These are phyloP conservation scores for Macrosoma leucophasiata DNA, from an alignment of 2,888 invertebrate species.

Conservation along the genomic window DNA sequence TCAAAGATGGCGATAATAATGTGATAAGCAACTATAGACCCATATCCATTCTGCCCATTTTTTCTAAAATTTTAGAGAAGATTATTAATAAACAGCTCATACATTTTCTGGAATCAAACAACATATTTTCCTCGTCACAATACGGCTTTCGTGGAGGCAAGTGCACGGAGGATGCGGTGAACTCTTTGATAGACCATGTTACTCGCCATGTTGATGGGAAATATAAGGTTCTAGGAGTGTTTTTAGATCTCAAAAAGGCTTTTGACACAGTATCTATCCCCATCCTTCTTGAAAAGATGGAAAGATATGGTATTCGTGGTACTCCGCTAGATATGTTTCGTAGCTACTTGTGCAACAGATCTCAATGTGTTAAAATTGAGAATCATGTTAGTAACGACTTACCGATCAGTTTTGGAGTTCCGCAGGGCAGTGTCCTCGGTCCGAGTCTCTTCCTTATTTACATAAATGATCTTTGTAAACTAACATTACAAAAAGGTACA, in stretches of 20 bases:
- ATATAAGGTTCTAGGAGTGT: constrained; percentile 3
- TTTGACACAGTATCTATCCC: constrained; percentile 2
- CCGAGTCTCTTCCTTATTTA: too few relatives aligned
- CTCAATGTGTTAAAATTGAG: too few relatives aligned
- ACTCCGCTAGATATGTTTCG: too few relatives aligned
- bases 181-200: constrained; percentile 1
- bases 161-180: constrained; percentile 12
- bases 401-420: too few relatives aligned
- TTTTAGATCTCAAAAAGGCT: constrained; percentile 1
- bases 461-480: too few relatives aligned
- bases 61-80: constrained; percentile 13
- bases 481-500: too few relatives aligned
- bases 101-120: constrained; percentile 3
- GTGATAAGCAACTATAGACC: constrained; percentile 11
- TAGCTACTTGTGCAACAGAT: too few relatives aligned
- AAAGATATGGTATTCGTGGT: too few relatives aligned
- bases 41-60: constrained; percentile 3
- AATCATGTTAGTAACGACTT: too few relatives aligned
- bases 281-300: constrained; percentile 2
- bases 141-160: constrained; percentile 9
- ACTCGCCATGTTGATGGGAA: not conserved
- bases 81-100: constrained; percentile 6
- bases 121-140: constrained; percentile 7
- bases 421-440: too few relatives aligned
- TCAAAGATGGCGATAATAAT: constrained; percentile 10